phyloP scores from a whole-genome alignment of 2,113 vertebrate genomes.

The Falco punctatus region DNA sequence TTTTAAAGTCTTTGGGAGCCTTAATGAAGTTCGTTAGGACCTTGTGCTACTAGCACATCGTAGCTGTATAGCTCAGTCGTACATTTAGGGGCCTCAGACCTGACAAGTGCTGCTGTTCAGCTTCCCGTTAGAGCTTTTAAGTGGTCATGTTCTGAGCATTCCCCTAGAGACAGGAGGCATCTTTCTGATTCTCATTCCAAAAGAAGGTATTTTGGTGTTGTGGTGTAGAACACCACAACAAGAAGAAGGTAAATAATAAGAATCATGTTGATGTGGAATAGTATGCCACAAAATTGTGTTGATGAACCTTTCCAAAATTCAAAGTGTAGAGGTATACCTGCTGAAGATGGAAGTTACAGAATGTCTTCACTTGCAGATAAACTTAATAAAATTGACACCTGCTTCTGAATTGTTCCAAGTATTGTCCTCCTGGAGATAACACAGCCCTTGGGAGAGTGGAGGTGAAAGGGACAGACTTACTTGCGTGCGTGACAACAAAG shows the following conservation, averaged over 20 bases:
- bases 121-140: not conserved
- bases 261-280: not conserved
- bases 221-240: not conserved
- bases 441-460: not conserved
- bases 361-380: conserved; percentile 34
- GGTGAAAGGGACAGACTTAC: not conserved
- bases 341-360: not conserved
- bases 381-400: conserved; percentile 7
- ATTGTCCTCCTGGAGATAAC: not conserved
- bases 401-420: conserved; percentile 20
- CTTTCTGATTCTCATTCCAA: not conserved
- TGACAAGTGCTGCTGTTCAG: not conserved
- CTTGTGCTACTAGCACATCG: not conserved
- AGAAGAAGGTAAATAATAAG: not conserved
- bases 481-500: not conserved
- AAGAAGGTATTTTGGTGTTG: not conserved
- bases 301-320: not conserved
- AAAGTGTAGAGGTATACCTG: not conserved
- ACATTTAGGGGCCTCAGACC: not conserved
- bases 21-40: not conserved
- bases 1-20: not conserved
- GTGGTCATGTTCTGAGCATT: not conserved
- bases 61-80: not conserved
- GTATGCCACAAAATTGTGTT: not conserved
- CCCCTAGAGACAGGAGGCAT: not conserved